Conservation (phyloP, 2,113 vertebrate species). For the Pseudolaguvia tuberculata region DNA sequence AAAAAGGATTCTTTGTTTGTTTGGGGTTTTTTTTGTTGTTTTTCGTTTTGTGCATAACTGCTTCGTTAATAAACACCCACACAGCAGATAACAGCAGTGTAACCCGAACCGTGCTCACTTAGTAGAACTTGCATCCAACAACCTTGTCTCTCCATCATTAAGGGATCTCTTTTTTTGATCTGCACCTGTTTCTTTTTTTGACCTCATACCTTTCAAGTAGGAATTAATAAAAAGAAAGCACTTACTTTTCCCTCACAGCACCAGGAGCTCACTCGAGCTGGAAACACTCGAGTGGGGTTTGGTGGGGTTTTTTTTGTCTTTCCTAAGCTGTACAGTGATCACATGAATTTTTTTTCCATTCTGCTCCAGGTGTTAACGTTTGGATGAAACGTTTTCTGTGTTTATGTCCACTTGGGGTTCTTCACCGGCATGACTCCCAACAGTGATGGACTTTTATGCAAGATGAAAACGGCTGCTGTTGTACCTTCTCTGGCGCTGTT, state of each 20-base stretch:
- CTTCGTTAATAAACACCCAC: slow-evolving; percentile 15
- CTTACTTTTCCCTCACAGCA: slow-evolving; percentile 10
- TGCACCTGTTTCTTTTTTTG: slow-evolving; percentile 32
- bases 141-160: slow-evolving; percentile 6
- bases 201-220: slow-evolving; percentile 22
- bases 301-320: neutral
- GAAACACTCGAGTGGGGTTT: slow-evolving; percentile 20
- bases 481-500: slow-evolving; percentile 33
- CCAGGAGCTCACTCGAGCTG: slow-evolving; percentile 1
- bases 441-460: slow-evolving; percentile 24
- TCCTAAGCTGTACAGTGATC: neutral
- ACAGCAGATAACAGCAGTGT: neutral
- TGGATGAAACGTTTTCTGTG: neutral
- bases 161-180: neutral
- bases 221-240: slow-evolving; percentile 41
- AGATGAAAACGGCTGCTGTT: slow-evolving; percentile 34
- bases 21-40: slow-evolving; percentile 28
- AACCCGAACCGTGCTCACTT: slow-evolving; percentile 1
- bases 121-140: slow-evolving; percentile 1
- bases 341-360: slow-evolving; percentile 3
- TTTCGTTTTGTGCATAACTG: slow-evolving; percentile 34
- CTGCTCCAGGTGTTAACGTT: slow-evolving; percentile 8
- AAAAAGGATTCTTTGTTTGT: slow-evolving; percentile 51
- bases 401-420: neutral
- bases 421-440: slow-evolving; percentile 2